Base-by-base conservation (phyloP, 2,888 invertebrate genomes). In the Baronia brevicornis region DNA sequence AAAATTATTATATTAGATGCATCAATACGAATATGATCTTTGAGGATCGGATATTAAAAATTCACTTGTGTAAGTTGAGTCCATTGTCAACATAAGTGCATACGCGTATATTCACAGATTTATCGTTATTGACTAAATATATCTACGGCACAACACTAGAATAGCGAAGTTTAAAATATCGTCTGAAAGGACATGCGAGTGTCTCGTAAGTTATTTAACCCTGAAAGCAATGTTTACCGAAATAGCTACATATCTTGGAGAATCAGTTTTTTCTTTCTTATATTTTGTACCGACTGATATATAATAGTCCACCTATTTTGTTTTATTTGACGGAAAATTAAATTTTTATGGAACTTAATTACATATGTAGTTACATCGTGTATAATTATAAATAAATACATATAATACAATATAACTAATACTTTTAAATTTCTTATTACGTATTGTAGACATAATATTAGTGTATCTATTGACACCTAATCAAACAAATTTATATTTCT, bases 181-280 rank as follows among this genome's bases (percentile, higher is more conserved):
- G 50, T 48, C 52, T 51, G 44, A 62, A 63, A 66, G 60, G 65
- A 71, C 66, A 66, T 59, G 54, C 53, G 51, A 49, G 33, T 39
- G 56, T 51, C 58, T 64, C 57, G 27, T 52, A 57, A 77, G 75
- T 77, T 78, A 79, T 79, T 78, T 79, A 78, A 78, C 79, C 79
- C 78, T 79, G 79, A 79, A 78, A 69, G 60, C 62, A 55, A 54
- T 54, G 58, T 51, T 45, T 48, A 61, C 75, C 51, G 53, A 73
- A 78, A 79, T 79, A 79, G 71, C 61, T 41, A 51, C 60, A 56
- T 61, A 63, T 54, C 60, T 59, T 46, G 53, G 65, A 49, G 60
- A 56, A 63, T 22, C 49, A 57, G 56, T 60, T 64, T 58, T 60
- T 60, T 67, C 48, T 60, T 51, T 60, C 58, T 52, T 54, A 48